phyloP scores from a whole-genome alignment of 2,888 invertebrate species.

The Drosophila meridionalis region DNA sequence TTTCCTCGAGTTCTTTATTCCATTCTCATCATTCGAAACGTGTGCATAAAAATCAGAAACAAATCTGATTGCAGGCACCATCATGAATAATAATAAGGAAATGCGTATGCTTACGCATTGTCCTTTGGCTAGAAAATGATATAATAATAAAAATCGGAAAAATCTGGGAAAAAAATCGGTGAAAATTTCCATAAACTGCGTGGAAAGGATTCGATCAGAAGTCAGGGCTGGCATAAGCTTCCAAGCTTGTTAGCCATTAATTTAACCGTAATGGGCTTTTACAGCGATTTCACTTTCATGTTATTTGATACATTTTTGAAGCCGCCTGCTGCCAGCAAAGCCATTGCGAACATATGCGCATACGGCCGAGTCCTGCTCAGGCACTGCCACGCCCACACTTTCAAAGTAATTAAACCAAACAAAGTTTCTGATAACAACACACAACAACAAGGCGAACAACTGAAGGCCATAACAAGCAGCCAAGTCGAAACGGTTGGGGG shows the following conservation, averaged over 20 bases:
- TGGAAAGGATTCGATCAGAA: constrained; percentile 49
- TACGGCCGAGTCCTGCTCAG: constrained; percentile 50
- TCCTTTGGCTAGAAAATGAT: constrained; percentile 5
- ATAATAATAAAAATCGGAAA: constrained; percentile 49
- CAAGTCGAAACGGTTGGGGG: constrained; percentile 22
- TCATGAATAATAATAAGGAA: constrained; percentile 72
- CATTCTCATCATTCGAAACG: constrained; percentile 18
- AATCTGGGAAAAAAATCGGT: constrained; percentile 41
- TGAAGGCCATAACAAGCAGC: constrained; percentile 55
- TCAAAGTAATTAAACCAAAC: constrained; percentile 67
- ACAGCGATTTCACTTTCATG: constrained; percentile 71
- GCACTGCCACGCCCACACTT: constrained; percentile 44
- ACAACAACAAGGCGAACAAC: constrained; percentile 22
- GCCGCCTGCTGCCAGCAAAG: constrained; percentile 42
- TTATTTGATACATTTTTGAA: constrained; percentile 72
- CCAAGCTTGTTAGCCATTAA: constrained; percentile 65
- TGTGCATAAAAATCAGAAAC: constrained; percentile 61
- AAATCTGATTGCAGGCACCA: constrained; percentile 56
- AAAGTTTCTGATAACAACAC: constrained; percentile 72
- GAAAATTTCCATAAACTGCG: constrained; percentile 56
- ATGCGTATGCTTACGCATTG: constrained; percentile 25
- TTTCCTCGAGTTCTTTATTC: not conserved
- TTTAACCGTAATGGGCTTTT: constrained; percentile 70
- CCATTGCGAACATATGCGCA: constrained; percentile 72
- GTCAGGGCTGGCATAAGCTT: constrained; percentile 7